A percentile compares a stretch with the other conserved stretches of the same genome.
Evolutionary conservation across 2,888 invertebrate species (phyloP).

Genomic region (Alloplasta piceator): DNA sequence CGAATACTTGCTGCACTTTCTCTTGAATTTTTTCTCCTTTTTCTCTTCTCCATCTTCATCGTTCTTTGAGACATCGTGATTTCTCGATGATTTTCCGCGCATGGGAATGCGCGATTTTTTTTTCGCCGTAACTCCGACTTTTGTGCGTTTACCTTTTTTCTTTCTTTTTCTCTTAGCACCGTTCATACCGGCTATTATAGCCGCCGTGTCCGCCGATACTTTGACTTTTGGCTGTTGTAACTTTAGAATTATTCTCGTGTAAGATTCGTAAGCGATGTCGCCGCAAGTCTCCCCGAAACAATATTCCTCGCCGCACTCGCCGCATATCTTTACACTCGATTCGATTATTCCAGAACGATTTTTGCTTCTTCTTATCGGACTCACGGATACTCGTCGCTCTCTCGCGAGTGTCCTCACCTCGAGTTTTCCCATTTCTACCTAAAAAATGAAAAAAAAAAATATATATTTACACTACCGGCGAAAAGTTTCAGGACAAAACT

Average conservation of each 20-base stretch:
- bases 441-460: background rate
- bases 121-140: constrained; percentile 82
- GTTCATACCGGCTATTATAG: constrained; percentile 80
- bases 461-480: too few species aligned
- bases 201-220: constrained; percentile 80
- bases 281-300: constrained; percentile 87
- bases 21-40: constrained; percentile 80
- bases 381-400: constrained; percentile 88
- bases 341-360: constrained; percentile 93
- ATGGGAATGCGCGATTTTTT: constrained; percentile 78
- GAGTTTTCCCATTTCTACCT: constrained; percentile 91
- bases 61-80: constrained; percentile 80
- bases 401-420: constrained; percentile 89
- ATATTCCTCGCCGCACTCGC: constrained; percentile 94
- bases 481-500: too few species aligned
- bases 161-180: constrained; percentile 73
- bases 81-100: constrained; percentile 76
- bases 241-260: constrained; percentile 83
- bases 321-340: constrained; percentile 89
- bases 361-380: constrained; percentile 90
- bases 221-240: constrained; percentile 76
- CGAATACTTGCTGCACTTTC: constrained; percentile 76
- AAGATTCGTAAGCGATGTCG: constrained; percentile 86
- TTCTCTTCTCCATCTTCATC: constrained; percentile 81
- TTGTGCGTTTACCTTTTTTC: constrained; percentile 74